These are phyloP conservation scores for Entomobrya proxima DNA, from an alignment of 2,888 invertebrate genomes.

Conservation along the genomic window DNA sequence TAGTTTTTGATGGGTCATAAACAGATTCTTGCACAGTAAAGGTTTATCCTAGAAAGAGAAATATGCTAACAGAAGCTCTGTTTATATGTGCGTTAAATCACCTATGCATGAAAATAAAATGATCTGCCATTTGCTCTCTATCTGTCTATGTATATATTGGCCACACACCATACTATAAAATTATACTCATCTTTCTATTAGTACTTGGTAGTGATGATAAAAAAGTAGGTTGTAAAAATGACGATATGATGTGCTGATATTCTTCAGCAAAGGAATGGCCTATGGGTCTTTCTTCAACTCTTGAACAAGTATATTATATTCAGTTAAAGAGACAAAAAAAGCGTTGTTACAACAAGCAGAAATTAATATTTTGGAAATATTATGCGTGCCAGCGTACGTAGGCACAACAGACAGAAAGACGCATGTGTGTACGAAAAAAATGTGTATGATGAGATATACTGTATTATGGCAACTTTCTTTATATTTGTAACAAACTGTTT, in stretches of 20 bases:
- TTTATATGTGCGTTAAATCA: conserved; percentile 60
- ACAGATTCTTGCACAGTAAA: conserved; percentile 63
- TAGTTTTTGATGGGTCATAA: conserved; percentile 59
- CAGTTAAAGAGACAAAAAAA: neutral
- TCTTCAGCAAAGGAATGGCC: neutral
- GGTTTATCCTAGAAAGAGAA: conserved; percentile 39
- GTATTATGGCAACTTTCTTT: conserved; percentile 46
- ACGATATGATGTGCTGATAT: neutral
- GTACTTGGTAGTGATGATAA: neutral
- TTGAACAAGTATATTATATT: too few relatives aligned
- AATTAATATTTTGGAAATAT: conserved; percentile 44
- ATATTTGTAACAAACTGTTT: too few relatives aligned
- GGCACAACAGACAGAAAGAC: neutral
- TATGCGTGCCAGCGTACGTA: conserved; percentile 41
- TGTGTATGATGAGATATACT: conserved; percentile 14
- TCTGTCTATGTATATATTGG: neutral
- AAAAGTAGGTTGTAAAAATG: conserved; percentile 29
- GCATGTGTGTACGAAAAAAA: neutral
- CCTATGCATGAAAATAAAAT: conserved; percentile 60
- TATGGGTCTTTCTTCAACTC: neutral
- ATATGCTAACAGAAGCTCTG: conserved; percentile 7
- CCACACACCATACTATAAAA: neutral
- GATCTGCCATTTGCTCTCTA: conserved; percentile 45
- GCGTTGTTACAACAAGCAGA: neutral
- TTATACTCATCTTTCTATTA: neutral